Base-by-base conservation (phyloP, 2,113 vertebrate species). In the Protomyctophum bolini region DNA sequence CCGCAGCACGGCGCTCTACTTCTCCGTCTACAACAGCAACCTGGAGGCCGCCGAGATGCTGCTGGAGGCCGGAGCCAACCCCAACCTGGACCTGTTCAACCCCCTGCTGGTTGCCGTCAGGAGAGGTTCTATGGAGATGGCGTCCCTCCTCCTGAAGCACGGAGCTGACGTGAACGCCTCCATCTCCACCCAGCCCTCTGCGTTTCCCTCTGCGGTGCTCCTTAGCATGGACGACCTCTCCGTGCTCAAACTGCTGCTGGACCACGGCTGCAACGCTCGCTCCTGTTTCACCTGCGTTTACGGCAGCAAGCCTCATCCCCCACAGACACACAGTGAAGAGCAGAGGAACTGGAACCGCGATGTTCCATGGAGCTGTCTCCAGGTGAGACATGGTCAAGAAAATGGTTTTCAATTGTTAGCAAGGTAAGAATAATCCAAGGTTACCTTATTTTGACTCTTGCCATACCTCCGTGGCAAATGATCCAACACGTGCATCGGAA, bases 171-270 rank as follows among this genome's bases (percentile, higher is more conserved):
- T 99, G 62, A 92, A 99, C 52, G 94, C 94, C 49, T 86, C 88
- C 28, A 91, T 99, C 69, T 87, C 94, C 65, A 95, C 94, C 41
- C 96, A 97, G 72, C 96, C 96, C 60, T 98, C 97, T 10, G 75
- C 94, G 52, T 99, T 99, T 89, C 97, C 97, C 0, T 95, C 95
- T 1, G 92, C 95, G 60, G 93, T 97, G 85, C 95, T 98, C 94
- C 98, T 98, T 88, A 93, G 93, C 8, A 94, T 97, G 93, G 96
- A 94, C 89, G 93, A 93, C 81, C 90, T 96, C 57, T 71, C 90
- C 0, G 80, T 98, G 91, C 88, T 99, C 76, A 98, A 98, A 79
- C 96, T 94, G 81, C 87, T 99, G 65, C 89, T 99, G 81, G 96
- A 97, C 90, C 89, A 95, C 2, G 97, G 97, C 21, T 96, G 95